Evolutionary conservation across 2,888 invertebrate genomes (phyloP).

Genomic region (Leptopterna dolabrata): DNA sequence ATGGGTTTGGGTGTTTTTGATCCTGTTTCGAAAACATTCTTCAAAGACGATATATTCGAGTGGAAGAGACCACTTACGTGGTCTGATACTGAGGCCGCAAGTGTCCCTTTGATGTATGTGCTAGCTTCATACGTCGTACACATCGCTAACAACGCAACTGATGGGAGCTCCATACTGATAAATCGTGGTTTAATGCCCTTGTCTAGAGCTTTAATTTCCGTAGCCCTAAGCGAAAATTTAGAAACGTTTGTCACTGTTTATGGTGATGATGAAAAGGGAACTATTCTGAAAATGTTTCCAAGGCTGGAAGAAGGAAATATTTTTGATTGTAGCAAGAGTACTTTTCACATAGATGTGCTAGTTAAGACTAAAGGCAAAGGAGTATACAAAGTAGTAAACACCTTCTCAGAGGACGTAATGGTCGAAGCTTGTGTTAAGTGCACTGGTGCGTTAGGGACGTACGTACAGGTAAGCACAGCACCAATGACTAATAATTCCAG

Average conservation of each 20-base stretch:
- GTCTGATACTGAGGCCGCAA: constrained; percentile 70
- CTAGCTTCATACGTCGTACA: constrained; percentile 20
- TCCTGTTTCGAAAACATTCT: constrained; percentile 37
- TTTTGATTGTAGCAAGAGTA: constrained; percentile 5
- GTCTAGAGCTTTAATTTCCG: constrained; percentile 70
- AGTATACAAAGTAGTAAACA: constrained; percentile 42
- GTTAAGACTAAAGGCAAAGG: constrained; percentile 42
- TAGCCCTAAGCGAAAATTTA: constrained; percentile 65
- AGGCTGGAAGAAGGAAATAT: constrained; percentile 22
- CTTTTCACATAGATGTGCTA: constrained; percentile 22
- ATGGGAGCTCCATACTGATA: constrained; percentile 65
- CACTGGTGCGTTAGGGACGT: not conserved
- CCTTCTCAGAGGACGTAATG: constrained; percentile 18
- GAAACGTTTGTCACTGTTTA: constrained; percentile 69
- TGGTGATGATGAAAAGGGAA: constrained; percentile 6
- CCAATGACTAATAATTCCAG: not conserved
- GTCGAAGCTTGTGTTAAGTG: constrained; percentile 17
- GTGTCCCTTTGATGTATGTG: constrained; percentile 68
- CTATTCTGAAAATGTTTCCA: not conserved
- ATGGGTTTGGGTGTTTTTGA: not conserved
- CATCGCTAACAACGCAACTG: not conserved
- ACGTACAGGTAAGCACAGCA: constrained; percentile 15
- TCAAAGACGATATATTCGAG: constrained; percentile 64
- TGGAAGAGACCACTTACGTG: constrained; percentile 70
- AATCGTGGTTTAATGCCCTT: constrained; percentile 71